These are phyloP conservation scores for Adelges cooleyi DNA, from an alignment of 1,140 invertebrate genomes.

Conservation along the genomic window DNA sequence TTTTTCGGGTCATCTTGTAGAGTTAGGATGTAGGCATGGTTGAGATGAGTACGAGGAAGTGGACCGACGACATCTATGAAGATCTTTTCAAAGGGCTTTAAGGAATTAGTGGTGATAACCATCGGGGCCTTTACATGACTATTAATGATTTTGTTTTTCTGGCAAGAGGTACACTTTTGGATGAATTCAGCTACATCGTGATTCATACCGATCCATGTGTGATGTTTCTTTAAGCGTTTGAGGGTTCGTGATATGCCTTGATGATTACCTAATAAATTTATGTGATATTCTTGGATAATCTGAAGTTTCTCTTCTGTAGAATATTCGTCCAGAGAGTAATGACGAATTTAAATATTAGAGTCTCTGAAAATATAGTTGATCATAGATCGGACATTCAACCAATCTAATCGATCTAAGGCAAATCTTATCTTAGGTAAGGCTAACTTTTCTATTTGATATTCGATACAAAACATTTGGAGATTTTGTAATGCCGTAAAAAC, in stretches of 20 bases:
- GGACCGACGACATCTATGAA: neutral
- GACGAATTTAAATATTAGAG: neutral
- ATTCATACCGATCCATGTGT: constrained; percentile 30
- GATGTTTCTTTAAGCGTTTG: neutral
- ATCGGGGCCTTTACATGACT: constrained; percentile 4
- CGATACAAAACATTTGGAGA: neutral
- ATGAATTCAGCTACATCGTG: constrained; percentile 26
- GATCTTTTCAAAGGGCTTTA: neutral
- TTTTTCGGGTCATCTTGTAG: too few relatives aligned
- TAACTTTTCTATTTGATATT: too few relatives aligned
- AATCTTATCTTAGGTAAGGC: neutral
- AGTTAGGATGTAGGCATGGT: neutral
- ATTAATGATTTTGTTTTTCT: constrained; percentile 27
- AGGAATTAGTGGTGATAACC: neutral
- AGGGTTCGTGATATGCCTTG: constrained; percentile 17
- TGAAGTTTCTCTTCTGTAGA: neutral
- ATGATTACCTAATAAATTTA: neutral
- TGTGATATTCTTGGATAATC: constrained; percentile 20
- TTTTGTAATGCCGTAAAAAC: neutral
- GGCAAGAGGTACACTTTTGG: constrained; percentile 23
- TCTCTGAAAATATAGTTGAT: neutral
- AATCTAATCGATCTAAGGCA: neutral
- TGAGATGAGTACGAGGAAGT: neutral
- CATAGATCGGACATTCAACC: too few relatives aligned
- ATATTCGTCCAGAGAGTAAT: neutral